Evolutionary conservation across 2,888 invertebrate genomes (phyloP).

Genomic region (Platerodrilus igneus): DNA sequence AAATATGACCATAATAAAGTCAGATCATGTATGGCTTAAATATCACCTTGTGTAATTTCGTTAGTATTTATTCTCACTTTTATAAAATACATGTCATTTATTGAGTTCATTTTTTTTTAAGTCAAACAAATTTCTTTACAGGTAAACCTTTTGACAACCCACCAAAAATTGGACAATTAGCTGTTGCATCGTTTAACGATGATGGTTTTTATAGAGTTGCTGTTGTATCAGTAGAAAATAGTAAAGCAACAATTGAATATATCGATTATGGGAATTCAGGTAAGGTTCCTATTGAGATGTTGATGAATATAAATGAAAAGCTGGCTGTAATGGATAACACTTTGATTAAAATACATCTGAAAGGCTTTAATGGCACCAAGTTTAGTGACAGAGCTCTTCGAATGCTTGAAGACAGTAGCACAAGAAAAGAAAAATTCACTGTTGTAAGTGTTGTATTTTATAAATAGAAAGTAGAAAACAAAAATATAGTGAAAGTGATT

Average conservation of each 20-base stretch:
- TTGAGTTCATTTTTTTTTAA: background rate
- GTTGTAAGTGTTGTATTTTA: too few species aligned
- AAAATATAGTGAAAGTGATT: too few species aligned
- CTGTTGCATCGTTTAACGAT: slow-evolving; percentile 30
- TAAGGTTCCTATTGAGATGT: slow-evolving; percentile 27
- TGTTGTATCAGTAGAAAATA: slow-evolving; percentile 25
- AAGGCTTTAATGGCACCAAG: slow-evolving; percentile 17
- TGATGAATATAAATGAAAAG: slow-evolving; percentile 32
- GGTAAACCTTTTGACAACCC: slow-evolving; percentile 22
- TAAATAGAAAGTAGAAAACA: too few species aligned
- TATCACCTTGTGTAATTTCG: too few species aligned
- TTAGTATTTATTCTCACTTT: too few species aligned
- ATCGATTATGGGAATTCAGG: slow-evolving; percentile 35
- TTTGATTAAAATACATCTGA: slow-evolving; percentile 26
- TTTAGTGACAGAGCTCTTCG: slow-evolving; percentile 17
- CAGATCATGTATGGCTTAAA: too few species aligned
- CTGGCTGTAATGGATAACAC: slow-evolving; percentile 28
- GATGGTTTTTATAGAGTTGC: slow-evolving; percentile 31
- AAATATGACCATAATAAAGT: too few species aligned
- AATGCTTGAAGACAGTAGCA: slow-evolving; percentile 10
- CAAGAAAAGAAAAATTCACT: slow-evolving; percentile 16
- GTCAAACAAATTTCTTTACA: slow-evolving; percentile 21
- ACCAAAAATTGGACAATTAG: slow-evolving; percentile 34
- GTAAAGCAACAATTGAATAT: slow-evolving; percentile 30
- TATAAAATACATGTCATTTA: too few species aligned